Base-by-base conservation (phyloP, 2,888 invertebrate species). In the Oligia strigilis region DNA sequence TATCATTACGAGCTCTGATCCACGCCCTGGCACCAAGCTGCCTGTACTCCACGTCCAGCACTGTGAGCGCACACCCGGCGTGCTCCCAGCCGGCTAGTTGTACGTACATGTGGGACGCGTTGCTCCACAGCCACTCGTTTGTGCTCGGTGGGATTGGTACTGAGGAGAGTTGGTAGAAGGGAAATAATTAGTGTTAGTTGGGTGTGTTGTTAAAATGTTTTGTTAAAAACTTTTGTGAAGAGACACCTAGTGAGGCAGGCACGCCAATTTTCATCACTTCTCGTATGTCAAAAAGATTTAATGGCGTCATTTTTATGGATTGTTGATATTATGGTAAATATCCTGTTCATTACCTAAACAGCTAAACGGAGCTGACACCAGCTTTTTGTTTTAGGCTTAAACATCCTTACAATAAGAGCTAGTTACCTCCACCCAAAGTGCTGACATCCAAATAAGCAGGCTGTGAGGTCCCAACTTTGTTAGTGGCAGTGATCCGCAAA, bases 41-140 rank as follows among this genome's bases (percentile, higher is more conserved):
- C n/a, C 97, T 96, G 92, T 98, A 98, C 91, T 98, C 98, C 69
- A 99, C 97, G 29, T 98, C 98, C 95, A 98, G 98, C 87, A 98
- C 97, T 78, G 97, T 97, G 89, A 99, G 98, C 19, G 98, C 98
- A 94, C 99, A 99, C 49, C 99, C 99, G 9, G 98, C 98, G 91
- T 98, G 98, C 80, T 98, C 98, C 99, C 99, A 99, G 19, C 98
- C 98, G 46, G 98, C 97, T 75, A 99, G 96, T 93, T 98, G 98
- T 62, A 99, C 97, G 90, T 98, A 98, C 46, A 99, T 97, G 85
- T 98, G 98, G 0, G 98, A 98, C 62, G 98, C 97, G 94, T 99
- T 99, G 84, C 98, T 98, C 93, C 98, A 97, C 80, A 99, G 96
- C 93, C 99, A 98, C 91, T 98, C 98, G 87, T 97, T 98, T 83